Conservation (phyloP, 2,113 vertebrate genomes). For the Hypomesus transpacificus region DNA sequence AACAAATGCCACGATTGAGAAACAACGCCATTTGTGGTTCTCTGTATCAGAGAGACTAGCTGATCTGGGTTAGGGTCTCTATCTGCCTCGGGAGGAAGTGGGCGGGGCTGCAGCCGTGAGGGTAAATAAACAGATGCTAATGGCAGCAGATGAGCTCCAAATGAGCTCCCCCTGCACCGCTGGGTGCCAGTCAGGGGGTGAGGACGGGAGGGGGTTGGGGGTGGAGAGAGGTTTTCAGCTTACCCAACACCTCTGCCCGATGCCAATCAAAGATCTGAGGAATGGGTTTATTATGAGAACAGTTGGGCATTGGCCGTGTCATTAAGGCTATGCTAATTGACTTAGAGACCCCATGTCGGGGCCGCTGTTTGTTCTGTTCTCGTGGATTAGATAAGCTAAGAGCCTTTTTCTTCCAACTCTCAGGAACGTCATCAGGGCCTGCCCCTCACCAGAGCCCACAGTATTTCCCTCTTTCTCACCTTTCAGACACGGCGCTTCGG, state of each 20-base stretch:
- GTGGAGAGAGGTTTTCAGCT: background rate
- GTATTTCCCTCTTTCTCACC: background rate
- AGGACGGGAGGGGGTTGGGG: background rate
- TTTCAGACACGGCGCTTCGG: background rate
- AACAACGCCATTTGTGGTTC: background rate
- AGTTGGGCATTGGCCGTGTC: background rate
- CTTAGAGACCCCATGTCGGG: background rate
- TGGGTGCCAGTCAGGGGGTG: constrained; percentile 35
- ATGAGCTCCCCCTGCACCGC: constrained; percentile 46
- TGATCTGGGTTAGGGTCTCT: constrained; percentile 30
- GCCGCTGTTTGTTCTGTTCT: background rate
- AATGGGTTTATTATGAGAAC: background rate
- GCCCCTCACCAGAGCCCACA: constrained; percentile 1
- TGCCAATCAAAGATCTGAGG: too few relatives aligned
- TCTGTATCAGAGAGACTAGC: background rate
- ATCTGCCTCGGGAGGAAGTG: constrained; percentile 53
- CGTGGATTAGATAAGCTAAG: background rate
- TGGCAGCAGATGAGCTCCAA: constrained; percentile 51
- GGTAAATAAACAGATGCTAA: constrained; percentile 56
- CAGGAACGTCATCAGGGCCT: background rate
- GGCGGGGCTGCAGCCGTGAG: constrained; percentile 48
- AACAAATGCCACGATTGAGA: too few relatives aligned
- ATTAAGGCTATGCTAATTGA: constrained; percentile 5
- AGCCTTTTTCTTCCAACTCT: background rate
- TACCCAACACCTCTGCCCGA: too few relatives aligned